These are phyloP conservation scores for Drosophila paranaensis DNA, from an alignment of 2,888 invertebrate genomes.

Conservation along the genomic window DNA sequence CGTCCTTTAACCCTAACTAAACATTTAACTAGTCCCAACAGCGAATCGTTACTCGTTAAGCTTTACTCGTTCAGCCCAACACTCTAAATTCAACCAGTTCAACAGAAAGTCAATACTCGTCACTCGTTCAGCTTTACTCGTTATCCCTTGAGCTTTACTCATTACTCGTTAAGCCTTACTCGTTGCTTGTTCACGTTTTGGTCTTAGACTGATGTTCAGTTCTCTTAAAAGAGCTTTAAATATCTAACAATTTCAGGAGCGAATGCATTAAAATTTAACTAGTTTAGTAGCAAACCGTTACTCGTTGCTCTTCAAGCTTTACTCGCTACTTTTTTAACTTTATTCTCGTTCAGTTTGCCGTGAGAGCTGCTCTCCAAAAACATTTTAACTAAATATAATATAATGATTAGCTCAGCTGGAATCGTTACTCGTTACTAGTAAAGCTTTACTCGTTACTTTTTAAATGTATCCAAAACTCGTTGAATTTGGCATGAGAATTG, in stretches of 20 bases:
- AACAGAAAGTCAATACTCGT: conserved; percentile 25
- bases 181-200: conserved; percentile 1
- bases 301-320: not conserved
- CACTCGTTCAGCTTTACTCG: conserved; percentile 34
- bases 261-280: not conserved
- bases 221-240: too few species aligned
- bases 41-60: conserved; percentile 31
- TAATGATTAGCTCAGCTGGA: too few species aligned
- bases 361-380: too few species aligned
- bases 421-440: too few species aligned
- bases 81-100: conserved; percentile 18
- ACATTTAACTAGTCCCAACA: conserved; percentile 28
- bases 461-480: not conserved
- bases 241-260: not conserved
- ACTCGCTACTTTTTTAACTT: not conserved
- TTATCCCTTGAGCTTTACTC: conserved; percentile 20
- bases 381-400: too few species aligned
- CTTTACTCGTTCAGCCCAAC: conserved; percentile 20
- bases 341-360: too few species aligned
- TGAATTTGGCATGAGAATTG: too few species aligned
- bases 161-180: not conserved
- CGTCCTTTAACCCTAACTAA: conserved; percentile 46
- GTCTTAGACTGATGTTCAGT: conserved; percentile 2
- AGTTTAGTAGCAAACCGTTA: not conserved
- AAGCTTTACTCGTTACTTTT: too few species aligned